These are phyloP conservation scores for Lophius piscatorius DNA, from an alignment of 2,113 vertebrate species.

Conservation along the genomic window DNA sequence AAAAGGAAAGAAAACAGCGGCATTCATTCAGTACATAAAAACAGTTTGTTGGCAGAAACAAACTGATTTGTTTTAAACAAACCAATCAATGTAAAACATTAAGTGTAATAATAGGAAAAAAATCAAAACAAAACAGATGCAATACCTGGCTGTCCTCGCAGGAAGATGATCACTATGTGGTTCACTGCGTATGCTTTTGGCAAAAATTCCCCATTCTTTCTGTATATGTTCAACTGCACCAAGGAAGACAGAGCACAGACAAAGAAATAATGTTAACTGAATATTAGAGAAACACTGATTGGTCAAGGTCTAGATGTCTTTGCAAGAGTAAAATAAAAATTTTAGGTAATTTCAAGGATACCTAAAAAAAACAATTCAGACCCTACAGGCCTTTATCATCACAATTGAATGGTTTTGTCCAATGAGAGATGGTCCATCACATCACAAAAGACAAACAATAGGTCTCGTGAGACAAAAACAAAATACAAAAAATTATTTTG, in stretches of 20 bases:
- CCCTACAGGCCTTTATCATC: too few species aligned
- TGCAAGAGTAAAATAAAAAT: too few species aligned
- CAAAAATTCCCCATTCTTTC: slow-evolving; percentile 61
- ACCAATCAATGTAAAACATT: background rate
- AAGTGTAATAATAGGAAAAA: background rate
- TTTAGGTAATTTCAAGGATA: too few species aligned
- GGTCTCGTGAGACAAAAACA: too few species aligned
- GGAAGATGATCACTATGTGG: slow-evolving; percentile 2
- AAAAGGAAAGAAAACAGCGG: slow-evolving; percentile 5
- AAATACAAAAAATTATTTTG: too few species aligned
- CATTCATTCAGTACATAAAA: background rate
- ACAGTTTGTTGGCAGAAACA: background rate
- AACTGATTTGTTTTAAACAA: background rate
- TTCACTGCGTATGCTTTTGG: slow-evolving; percentile 54
- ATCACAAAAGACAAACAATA: too few species aligned
- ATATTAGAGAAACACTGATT: too few species aligned
- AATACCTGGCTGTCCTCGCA: slow-evolving; percentile 59
- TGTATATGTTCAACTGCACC: slow-evolving; percentile 69
- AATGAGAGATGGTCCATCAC: too few species aligned
- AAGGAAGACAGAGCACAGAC: background rate
- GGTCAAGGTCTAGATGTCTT: too few species aligned
- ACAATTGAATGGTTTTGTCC: too few species aligned
- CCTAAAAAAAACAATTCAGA: too few species aligned
- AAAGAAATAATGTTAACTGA: background rate
- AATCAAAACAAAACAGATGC: too few species aligned